Percentiles rank a stretch among this genome's conserved stretches.
phyloP scores from a whole-genome alignment of 2,888 invertebrate genomes.

The Pachliopta kotzebuea region DNA sequence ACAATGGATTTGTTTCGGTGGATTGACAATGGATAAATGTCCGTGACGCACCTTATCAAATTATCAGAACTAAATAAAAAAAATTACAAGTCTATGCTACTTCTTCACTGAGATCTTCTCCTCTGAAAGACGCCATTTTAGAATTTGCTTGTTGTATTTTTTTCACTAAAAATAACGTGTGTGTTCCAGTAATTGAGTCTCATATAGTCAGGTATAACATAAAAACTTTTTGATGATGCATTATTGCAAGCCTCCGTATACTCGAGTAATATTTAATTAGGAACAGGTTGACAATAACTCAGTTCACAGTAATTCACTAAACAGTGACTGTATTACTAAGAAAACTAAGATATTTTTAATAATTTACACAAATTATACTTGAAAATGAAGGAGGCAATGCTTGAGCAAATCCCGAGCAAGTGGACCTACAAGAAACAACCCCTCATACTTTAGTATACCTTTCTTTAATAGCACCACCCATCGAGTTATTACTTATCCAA shows the following conservation, averaged over 20 bases:
- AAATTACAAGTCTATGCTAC: neutral
- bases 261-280: slow-evolving; percentile 42
- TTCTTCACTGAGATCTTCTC: neutral
- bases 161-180: neutral
- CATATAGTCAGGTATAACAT: neutral
- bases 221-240: neutral
- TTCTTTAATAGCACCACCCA: slow-evolving; percentile 76
- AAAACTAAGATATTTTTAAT: neutral
- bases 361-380: neutral
- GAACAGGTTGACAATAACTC: slow-evolving; percentile 69
- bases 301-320: slow-evolving; percentile 49
- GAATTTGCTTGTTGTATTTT: neutral
- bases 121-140: neutral
- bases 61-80: neutral
- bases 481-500: slow-evolving; percentile 44
- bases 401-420: slow-evolving; percentile 40
- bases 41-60: neutral
- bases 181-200: neutral
- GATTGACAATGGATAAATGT: neutral
- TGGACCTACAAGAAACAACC: slow-evolving; percentile 46
- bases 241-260: neutral
- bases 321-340: slow-evolving; percentile 34
- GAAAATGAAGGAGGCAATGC: neutral
- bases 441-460: slow-evolving; percentile 61
- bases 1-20: slow-evolving; percentile 2